Percentiles rank a stretch among this genome's conserved stretches.
These are phyloP conservation scores for Cephalopterus ornatus DNA, from an alignment of 2,113 vertebrate species.

Conservation along the genomic window DNA sequence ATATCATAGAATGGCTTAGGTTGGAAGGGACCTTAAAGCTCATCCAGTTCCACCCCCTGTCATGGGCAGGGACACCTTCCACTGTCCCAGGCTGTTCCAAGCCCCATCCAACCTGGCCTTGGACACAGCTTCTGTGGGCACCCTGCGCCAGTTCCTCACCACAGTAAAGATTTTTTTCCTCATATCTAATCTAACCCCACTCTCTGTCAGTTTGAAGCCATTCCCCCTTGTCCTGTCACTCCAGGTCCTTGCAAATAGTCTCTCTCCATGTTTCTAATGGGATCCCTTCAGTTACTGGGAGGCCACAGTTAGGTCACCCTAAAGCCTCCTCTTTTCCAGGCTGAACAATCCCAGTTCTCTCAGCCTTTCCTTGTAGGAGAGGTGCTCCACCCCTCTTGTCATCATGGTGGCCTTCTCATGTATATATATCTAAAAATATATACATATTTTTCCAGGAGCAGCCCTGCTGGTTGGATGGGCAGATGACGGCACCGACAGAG, in stretches of 20 bases:
- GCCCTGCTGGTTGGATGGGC: accelerated
- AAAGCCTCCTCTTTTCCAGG: neutral
- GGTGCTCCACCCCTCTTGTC: neutral
- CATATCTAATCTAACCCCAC: neutral
- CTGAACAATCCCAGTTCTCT: neutral
- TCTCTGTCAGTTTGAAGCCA: neutral
- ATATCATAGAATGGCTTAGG: neutral
- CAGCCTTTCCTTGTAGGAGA: neutral
- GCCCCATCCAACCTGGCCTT: accelerated
- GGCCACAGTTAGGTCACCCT: accelerated
- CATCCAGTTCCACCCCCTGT: too few species aligned
- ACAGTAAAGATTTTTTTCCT: neutral
- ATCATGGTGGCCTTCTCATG: neutral
- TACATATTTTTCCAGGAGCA: neutral
- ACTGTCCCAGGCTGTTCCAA: neutral
- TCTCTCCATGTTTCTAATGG: neutral
- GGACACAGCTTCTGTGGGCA: neutral
- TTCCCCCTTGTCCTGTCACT: neutral
- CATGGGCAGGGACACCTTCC: neutral
- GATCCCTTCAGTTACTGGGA: neutral
- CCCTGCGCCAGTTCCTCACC: accelerated
- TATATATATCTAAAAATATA: neutral
- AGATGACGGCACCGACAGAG: accelerated
- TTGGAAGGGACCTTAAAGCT: neutral
- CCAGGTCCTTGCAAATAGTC: neutral